Percentiles rank a stretch among this genome's conserved stretches.
These are phyloP conservation scores for Rhegmatorhina hoffmannsi DNA, from an alignment of 2,113 vertebrate species.

Conservation along the genomic window DNA sequence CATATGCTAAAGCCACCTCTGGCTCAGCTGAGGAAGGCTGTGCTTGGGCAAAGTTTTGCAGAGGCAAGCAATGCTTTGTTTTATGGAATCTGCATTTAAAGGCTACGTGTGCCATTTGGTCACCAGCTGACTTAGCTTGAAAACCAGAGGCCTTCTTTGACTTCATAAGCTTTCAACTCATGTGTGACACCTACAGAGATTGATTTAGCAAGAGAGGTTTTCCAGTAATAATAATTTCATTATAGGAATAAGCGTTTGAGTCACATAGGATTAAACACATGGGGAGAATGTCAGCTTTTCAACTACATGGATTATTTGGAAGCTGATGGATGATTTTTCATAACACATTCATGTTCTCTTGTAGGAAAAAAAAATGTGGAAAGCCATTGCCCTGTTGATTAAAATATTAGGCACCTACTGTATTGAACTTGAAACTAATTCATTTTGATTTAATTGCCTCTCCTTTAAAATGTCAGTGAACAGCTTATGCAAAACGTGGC, in stretches of 20 bases:
- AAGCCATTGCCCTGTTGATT: neutral
- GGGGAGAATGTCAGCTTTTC: slow-evolving; percentile 9
- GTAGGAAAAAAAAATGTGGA: neutral
- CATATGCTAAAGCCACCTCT: neutral
- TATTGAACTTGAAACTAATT: neutral
- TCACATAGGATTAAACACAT: slow-evolving; percentile 50
- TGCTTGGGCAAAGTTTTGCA: slow-evolving; percentile 6
- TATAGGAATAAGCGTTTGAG: slow-evolving; percentile 22
- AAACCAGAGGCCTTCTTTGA: slow-evolving; percentile 8
- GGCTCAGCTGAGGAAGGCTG: neutral
- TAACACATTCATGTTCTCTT: neutral
- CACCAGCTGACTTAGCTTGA: slow-evolving; percentile 53
- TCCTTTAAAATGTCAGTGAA: neutral
- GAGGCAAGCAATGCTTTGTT: slow-evolving; percentile 48
- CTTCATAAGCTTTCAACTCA: slow-evolving; percentile 21
- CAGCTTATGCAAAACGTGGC: neutral
- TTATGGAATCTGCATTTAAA: slow-evolving; percentile 15
- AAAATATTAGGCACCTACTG: neutral
- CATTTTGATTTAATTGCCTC: neutral
- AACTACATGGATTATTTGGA: neutral
- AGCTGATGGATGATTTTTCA: slow-evolving; percentile 58
- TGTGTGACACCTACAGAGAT: slow-evolving; percentile 46
- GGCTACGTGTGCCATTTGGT: slow-evolving; percentile 46
- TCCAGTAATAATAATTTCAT: slow-evolving; percentile 42
- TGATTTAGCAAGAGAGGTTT: slow-evolving; percentile 24